Evolutionary conservation across 2,888 invertebrate species (phyloP), one percentile per base, ranked within the genome.

Genomic region (Hydriomena furcata): DNA sequence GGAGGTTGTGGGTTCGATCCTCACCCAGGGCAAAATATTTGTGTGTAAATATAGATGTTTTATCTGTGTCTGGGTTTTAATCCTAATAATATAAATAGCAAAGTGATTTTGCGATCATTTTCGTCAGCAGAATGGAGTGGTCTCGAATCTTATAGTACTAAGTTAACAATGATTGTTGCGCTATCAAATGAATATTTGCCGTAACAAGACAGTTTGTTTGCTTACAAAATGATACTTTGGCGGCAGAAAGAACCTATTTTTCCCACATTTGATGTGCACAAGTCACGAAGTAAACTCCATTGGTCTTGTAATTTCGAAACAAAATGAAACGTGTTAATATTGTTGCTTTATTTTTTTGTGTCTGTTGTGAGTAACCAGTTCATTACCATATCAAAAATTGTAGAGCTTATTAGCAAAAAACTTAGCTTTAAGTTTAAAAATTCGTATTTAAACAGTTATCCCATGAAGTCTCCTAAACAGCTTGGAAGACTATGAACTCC

Each of bases 111-210:
- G n/a, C n/a, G n/a, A n/a, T n/a, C n/a, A n/a, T n/a, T n/a, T n/a
- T n/a, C n/a, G n/a, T n/a, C n/a, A 66, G 0, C 76, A 78, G 31
- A 17, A 31, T 31, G 12, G 31, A 0, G 76, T 73, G 1, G 62
- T 58, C 1, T 27, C 7, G 17, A n/a, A 28, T 28, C 17, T 1
- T 47, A 30, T 8, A n/a, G 7, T 4, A 5, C 12, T 5, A 28
- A 5, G 11, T 7, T 8, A 32, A 32, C 32, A 38, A 40, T 21
- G 23, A 34, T 40, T 47, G 47, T 47, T 47, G 35, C 34, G 27
- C 28, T 21, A 38, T 20, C 6, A 21, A 40, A 47, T 30, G 40
- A 35, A 30, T 45, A 51, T 45, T 51, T 28, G 11, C 23, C n/a
- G 24, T 30, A 40, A 51, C 30, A 32, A 25, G 27, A 23, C 21